phyloP scores from a whole-genome alignment of 2,797 vertebrate species.

The Eutrigla gurnardus region DNA sequence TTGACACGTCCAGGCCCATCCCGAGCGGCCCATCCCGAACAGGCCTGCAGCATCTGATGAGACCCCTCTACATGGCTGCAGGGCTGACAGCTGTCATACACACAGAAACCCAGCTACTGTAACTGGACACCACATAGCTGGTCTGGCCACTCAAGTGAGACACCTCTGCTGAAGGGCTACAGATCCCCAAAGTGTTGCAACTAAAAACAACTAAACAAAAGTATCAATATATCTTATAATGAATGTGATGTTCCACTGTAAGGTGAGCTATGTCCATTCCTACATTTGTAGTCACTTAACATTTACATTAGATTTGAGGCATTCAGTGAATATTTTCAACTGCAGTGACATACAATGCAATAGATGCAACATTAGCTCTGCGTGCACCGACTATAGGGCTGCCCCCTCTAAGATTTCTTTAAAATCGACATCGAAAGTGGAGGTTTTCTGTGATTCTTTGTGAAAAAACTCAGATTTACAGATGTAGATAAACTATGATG shows the following conservation, averaged over 20 bases:
- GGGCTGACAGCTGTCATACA: conserved; percentile 73
- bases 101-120: conserved; percentile 55
- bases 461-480: not conserved
- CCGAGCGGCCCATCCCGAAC: conserved; percentile 38
- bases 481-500: not conserved
- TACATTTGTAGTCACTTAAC: not conserved
- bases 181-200: conserved; percentile 44
- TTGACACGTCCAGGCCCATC: conserved; percentile 60
- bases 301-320: not conserved
- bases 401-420: not conserved
- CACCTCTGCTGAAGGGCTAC: conserved; percentile 39
- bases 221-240: conserved; percentile 11
- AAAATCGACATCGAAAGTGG: not conserved
- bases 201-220: conserved; percentile 33
- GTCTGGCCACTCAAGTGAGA: conserved; percentile 50
- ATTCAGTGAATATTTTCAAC: not conserved
- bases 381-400: not conserved
- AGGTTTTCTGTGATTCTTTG: not conserved
- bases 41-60: conserved; percentile 37
- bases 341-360: conserved; percentile 11
- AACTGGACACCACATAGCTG: conserved; percentile 67
- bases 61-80: conserved; percentile 43
- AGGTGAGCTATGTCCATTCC: not conserved
- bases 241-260: not conserved
- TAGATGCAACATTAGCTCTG: conserved; percentile 14